Percentiles rank a stretch among this genome's conserved stretches.
Conservation (phyloP, 2,113 vertebrate genomes). For the Donacobius atricapilla region DNA sequence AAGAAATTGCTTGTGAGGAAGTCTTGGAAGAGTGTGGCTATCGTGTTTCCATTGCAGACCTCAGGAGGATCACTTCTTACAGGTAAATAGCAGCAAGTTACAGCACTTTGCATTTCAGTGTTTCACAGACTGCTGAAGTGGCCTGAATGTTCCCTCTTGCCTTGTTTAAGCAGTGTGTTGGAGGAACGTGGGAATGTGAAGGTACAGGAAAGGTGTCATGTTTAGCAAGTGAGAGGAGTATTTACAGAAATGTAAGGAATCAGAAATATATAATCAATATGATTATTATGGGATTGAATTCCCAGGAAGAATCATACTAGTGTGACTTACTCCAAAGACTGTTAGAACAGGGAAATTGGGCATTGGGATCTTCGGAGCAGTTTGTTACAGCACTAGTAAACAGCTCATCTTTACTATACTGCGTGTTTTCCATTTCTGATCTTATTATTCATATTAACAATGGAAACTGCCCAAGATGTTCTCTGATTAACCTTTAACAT, state of each 20-base stretch:
- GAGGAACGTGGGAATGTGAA: neutral
- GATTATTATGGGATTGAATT: neutral
- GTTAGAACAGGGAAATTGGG: neutral
- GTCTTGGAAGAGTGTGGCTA: constrained; percentile 93
- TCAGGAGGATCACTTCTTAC: constrained; percentile 85
- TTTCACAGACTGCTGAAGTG: neutral
- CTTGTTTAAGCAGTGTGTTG: neutral
- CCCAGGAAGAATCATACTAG: neutral
- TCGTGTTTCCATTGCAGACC: constrained; percentile 68
- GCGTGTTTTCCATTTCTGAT: neutral
- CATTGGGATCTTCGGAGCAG: neutral
- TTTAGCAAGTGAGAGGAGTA: neutral
- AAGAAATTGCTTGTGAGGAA: constrained; percentile 88
- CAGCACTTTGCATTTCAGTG: neutral
- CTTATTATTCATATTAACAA: neutral
- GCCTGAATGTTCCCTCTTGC: neutral
- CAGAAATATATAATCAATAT: neutral
- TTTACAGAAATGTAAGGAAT: neutral
- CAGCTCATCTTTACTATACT: neutral
- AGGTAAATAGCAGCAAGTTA: constrained; percentile 72
- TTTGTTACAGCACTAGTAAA: neutral
- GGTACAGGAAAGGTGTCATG: neutral
- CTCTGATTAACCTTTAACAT: neutral
- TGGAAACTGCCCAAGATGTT: neutral
- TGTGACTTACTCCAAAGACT: neutral